phyloP scores from a whole-genome alignment of 2,113 vertebrate species.

The Dasypus novemcinctus region DNA sequence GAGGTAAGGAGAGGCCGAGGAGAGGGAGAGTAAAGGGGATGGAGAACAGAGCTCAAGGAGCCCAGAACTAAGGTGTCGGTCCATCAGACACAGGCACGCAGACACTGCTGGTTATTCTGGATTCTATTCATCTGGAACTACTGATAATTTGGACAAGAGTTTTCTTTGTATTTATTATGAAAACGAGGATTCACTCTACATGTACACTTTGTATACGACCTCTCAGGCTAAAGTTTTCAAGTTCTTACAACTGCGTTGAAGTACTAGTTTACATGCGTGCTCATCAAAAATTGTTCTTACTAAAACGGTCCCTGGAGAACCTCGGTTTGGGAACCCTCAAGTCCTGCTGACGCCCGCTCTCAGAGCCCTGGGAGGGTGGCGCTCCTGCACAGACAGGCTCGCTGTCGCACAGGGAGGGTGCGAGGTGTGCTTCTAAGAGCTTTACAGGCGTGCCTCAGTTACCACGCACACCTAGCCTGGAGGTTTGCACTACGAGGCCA shows the following conservation, averaged over 20 bases:
- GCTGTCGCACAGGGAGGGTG: fast-evolving
- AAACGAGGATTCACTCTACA: not conserved
- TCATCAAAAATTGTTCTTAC: not conserved
- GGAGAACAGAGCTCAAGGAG: not conserved
- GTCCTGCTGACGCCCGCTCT: not conserved
- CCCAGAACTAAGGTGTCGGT: fast-evolving
- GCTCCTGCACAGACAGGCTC: fast-evolving
- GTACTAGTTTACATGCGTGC: not conserved
- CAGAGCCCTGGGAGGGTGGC: not conserved
- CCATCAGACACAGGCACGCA: fast-evolving
- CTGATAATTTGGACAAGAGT: not conserved
- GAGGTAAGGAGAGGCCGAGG: not conserved
- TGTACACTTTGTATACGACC: not conserved
- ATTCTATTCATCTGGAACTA: not conserved
- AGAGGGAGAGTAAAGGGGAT: not conserved
- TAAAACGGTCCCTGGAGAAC: not conserved
- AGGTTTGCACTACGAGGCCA: not conserved
- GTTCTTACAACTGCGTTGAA: not conserved
- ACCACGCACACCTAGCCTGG: not conserved
- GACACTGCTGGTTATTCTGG: not conserved
- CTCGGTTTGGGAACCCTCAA: not conserved
- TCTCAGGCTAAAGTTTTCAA: not conserved
- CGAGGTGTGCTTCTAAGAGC: not conserved
- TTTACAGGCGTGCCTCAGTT: not conserved
- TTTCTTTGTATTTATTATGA: not conserved